Evolutionary conservation across 2,797 vertebrate species (phyloP).

Genomic region (Xiphorhynchus erythropygius): DNA sequence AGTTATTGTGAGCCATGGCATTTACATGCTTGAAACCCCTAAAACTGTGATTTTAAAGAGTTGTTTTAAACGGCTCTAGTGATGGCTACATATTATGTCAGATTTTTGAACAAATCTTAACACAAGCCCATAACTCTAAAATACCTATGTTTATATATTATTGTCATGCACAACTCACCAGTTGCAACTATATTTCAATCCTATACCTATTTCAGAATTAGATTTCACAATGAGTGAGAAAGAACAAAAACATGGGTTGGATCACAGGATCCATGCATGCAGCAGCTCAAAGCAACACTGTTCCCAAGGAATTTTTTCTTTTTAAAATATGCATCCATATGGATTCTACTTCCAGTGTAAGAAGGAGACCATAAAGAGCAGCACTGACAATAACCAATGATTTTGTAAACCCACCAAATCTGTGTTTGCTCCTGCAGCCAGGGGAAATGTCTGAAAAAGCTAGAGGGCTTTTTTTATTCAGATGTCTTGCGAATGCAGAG

Average conservation of each 20-base stretch:
- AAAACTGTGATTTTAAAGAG: background rate
- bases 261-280: background rate
- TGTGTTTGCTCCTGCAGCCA: background rate
- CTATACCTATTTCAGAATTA: background rate
- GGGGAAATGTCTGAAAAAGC: background rate
- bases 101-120: background rate
- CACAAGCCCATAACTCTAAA: background rate
- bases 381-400: background rate
- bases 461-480: background rate
- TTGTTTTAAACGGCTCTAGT: background rate
- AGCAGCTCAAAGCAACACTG: background rate
- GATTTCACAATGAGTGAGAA: background rate
- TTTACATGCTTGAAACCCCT: background rate
- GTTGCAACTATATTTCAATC: background rate
- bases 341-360: background rate
- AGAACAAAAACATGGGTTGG: background rate
- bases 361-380: background rate
- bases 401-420: background rate
- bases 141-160: background rate
- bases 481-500: background rate
- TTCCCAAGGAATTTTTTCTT: background rate
- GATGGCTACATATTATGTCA: accelerated
- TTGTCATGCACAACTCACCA: background rate
- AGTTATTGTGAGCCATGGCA: background rate
- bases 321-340: background rate